Evolutionary conservation across 2,888 invertebrate genomes (phyloP).

Genomic region (Phyto melanocephala): DNA sequence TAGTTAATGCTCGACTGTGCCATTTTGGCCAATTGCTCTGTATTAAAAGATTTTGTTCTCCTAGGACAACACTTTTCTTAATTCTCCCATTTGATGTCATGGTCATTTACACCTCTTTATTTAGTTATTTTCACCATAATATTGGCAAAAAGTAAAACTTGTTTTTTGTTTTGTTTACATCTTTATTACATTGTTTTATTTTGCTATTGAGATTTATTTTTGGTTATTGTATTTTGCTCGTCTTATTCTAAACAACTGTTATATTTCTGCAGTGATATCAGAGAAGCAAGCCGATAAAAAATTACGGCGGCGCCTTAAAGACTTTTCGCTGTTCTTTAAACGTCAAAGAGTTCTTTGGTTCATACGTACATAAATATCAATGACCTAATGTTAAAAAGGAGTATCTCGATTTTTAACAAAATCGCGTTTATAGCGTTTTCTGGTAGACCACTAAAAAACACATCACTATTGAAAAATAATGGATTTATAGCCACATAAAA

Average conservation of each 20-base stretch:
- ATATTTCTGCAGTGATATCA: neutral
- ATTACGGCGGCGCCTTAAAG: too few relatives aligned
- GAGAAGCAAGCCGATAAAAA: too few relatives aligned
- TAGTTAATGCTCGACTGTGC: slow-evolving; percentile 67
- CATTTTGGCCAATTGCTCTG: slow-evolving; percentile 16
- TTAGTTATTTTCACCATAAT: slow-evolving; percentile 20
- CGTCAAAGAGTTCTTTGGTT: too few relatives aligned
- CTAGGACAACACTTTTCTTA: slow-evolving; percentile 1
- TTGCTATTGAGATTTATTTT: slow-evolving; percentile 55
- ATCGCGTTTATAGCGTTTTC: too few relatives aligned
- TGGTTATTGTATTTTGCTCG: slow-evolving; percentile 55
- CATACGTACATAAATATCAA: too few relatives aligned
- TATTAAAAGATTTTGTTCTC: slow-evolving; percentile 43
- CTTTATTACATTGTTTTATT: slow-evolving; percentile 49
- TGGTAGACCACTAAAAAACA: too few relatives aligned
- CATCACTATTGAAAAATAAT: too few relatives aligned
- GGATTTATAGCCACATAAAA: too few relatives aligned
- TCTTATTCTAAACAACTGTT: slow-evolving; percentile 58
- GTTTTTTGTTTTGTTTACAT: slow-evolving; percentile 34
- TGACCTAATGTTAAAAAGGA: too few relatives aligned
- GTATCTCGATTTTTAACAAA: too few relatives aligned
- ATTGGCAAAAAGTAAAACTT: neutral
- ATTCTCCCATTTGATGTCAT: neutral
- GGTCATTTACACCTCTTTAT: slow-evolving; percentile 28
- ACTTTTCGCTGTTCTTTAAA: too few relatives aligned